Base-by-base conservation (phyloP, 2,113 vertebrate genomes). In the Indri indri region DNA sequence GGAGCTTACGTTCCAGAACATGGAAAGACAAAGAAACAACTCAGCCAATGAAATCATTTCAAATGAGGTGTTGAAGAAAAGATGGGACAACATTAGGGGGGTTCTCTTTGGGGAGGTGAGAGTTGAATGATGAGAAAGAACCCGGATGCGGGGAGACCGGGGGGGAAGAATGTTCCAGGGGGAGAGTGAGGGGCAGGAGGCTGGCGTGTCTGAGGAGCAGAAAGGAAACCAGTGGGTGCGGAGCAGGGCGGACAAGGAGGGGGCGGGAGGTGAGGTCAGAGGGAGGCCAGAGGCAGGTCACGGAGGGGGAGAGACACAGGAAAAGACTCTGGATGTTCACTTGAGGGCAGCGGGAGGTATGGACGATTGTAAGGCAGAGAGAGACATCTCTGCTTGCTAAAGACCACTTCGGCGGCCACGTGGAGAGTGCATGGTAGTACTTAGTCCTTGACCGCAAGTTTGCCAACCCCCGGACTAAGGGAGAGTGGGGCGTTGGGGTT, bases 401-500 rank as follows among this genome's bases (percentile, higher is more conserved):
- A 96, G 65, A 32, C 30, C 12, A 5, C 57, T 10, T 11, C 5
- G 8, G 68, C 83, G 32, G 12, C 42, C 3, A 0, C 14, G 30
- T 23, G 57, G 52, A 22, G n/a, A 32, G 12, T 6, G 2, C 1
- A 0, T 2, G 10, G 13, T 22, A 9, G 52, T 2, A 12, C 25
- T 10, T 65, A 77, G 22, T 32, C 54, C 34, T 40, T 88, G 50
- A 63, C 7, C 40, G 54, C n/a, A 59, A 3, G 3, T 57, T 37
- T n/a, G 52, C 68, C 45, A 74, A 18, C 4, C 50, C 16, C 17
- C 40, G 40, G 25, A 34, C 70, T 52, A 22, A 42, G 65, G 25
- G 45, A 57, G 3, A 45, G 30, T 6, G 1, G 6, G 47, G 4
- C 50, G 27, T 22, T 5, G 2, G 30, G 8, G 52, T 34, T 20